Conservation (phyloP, 1,140 invertebrate species). For the Kradibia gibbosae region DNA sequence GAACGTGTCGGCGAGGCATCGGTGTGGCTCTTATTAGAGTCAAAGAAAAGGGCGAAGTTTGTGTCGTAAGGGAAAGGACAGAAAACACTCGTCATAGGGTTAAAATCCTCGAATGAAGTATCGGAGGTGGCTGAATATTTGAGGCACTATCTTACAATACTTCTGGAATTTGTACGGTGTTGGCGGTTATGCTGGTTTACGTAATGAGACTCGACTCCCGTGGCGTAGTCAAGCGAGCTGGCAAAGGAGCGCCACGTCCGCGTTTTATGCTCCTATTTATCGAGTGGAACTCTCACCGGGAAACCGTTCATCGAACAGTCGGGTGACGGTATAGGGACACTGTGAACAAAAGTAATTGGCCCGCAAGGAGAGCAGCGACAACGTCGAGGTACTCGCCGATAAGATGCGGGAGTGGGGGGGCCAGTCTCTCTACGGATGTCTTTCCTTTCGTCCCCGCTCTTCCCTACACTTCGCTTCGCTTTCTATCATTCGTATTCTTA, state of each 20-base stretch:
- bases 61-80: not conserved
- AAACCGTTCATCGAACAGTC: not conserved
- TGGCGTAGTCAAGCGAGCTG: conserved; percentile 5
- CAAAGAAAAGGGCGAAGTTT: not conserved
- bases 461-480: conserved; percentile 25
- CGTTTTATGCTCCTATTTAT: conserved; percentile 49
- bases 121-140: conserved; percentile 51
- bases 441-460: conserved; percentile 12
- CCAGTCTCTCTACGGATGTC: not conserved
- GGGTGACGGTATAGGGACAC: not conserved
- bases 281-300: conserved; percentile 39
- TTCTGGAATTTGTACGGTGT: conserved; percentile 53
- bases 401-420: not conserved
- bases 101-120: conserved; percentile 23
- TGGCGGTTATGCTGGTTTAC: conserved; percentile 45
- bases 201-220: conserved; percentile 36
- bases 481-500: not conserved
- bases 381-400: not conserved
- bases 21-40: too few relatives aligned
- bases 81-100: not conserved
- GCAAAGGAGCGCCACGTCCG: conserved; percentile 31
- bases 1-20: too few relatives aligned
- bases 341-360: conserved; percentile 33
- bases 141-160: conserved; percentile 57
- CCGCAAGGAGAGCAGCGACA: conserved; percentile 10